These are phyloP conservation scores for Danaus melanippus DNA, from an alignment of 1,140 invertebrate genomes.

Conservation along the genomic window DNA sequence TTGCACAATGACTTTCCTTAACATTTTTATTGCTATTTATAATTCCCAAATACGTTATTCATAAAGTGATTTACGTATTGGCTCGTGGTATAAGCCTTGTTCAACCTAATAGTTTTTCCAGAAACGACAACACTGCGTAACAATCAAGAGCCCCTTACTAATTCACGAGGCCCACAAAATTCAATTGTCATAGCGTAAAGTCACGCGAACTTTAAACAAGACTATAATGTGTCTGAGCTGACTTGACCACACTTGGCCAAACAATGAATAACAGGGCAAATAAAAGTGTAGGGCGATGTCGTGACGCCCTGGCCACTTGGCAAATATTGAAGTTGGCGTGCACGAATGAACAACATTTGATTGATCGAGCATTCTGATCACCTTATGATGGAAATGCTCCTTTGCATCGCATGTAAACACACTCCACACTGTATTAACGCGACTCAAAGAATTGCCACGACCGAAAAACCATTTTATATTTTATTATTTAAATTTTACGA, in stretches of 20 bases:
- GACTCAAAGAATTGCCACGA: too few species aligned
- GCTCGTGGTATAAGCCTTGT: too few species aligned
- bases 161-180: constrained; percentile 28
- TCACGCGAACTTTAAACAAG: constrained; percentile 46
- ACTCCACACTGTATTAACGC: background rate
- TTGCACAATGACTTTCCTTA: too few species aligned
- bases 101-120: constrained; percentile 13
- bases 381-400: constrained; percentile 16
- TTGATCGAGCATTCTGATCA: constrained; percentile 52
- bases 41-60: too few species aligned
- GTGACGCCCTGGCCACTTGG: constrained; percentile 37
- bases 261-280: constrained; percentile 59
- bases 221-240: constrained; percentile 23
- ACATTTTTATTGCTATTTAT: too few species aligned
- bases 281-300: constrained; percentile 36
- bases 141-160: constrained; percentile 29
- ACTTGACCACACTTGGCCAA: constrained; percentile 41
- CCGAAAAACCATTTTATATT: too few species aligned
- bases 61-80: too few species aligned
- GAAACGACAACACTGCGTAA: constrained; percentile 16
- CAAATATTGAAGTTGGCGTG: constrained; percentile 55
- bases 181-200: constrained; percentile 43
- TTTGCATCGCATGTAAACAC: constrained; percentile 6
- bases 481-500: too few species aligned
- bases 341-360: constrained; percentile 53